Evolutionary conservation across 2,113 vertebrate genomes (phyloP).

Genomic region (Hippocampus guttulatus): DNA sequence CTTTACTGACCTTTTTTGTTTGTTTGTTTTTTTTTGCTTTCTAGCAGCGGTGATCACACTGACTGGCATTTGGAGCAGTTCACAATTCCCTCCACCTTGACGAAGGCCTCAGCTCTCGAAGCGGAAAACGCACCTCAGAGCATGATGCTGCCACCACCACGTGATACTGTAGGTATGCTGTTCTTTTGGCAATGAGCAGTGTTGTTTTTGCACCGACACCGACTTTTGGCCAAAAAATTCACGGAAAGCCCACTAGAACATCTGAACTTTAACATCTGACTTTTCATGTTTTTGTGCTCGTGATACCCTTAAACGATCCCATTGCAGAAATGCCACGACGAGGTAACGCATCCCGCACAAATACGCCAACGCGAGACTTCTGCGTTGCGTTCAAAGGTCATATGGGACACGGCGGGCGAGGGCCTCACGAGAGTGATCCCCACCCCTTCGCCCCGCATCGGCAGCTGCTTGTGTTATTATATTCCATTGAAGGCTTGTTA

Average conservation of each 20-base stretch:
- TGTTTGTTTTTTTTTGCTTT: too few relatives aligned
- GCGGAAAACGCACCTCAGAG: too few relatives aligned
- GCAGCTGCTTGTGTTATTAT: conserved; percentile 55
- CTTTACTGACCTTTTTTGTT: too few relatives aligned
- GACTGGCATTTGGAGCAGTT: not conserved
- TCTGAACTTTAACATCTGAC: not conserved
- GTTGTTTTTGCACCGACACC: too few relatives aligned
- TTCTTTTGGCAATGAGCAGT: too few relatives aligned
- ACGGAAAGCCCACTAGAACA: not conserved
- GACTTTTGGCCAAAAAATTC: too few relatives aligned
- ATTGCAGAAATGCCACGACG: not conserved
- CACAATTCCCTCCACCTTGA: not conserved
- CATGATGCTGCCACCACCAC: too few relatives aligned
- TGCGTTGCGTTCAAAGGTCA: conserved; percentile 33
- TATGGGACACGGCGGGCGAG: conserved; percentile 16
- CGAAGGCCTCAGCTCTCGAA: too few relatives aligned
- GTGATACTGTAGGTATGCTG: too few relatives aligned
- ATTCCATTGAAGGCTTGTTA: conserved; percentile 46
- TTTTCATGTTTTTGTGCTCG: not conserved
- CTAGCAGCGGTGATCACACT: too few relatives aligned
- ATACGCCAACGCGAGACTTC: not conserved
- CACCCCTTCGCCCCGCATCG: conserved; percentile 27
- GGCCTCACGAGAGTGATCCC: conserved; percentile 33
- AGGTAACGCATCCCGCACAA: not conserved
- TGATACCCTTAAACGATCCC: not conserved